Conservation (phyloP, 2,113 vertebrate genomes). For the Zingel zingel region DNA sequence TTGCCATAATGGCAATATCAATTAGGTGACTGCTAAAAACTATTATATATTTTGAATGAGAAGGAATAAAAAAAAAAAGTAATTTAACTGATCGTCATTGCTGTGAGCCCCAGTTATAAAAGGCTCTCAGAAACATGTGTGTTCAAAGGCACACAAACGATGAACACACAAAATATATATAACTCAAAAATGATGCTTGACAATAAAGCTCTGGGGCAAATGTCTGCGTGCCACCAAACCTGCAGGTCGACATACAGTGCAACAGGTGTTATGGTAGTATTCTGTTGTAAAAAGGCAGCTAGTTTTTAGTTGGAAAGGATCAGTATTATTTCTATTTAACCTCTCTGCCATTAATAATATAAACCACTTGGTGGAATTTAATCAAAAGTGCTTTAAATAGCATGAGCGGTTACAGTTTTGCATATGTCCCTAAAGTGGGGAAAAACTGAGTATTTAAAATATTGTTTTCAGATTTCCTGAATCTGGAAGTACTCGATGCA, state of each 20-base stretch:
- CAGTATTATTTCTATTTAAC: not conserved
- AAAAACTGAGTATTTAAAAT: not conserved
- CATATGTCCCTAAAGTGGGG: slow-evolving; percentile 5
- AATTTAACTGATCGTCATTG: not conserved
- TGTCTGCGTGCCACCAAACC: not conserved
- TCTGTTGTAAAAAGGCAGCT: not conserved
- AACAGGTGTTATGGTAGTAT: slow-evolving; percentile 14
- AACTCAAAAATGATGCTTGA: not conserved
- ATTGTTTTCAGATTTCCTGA: slow-evolving; percentile 4
- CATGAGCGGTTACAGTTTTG: slow-evolving; percentile 12
- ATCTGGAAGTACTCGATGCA: not conserved
- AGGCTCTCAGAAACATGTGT: not conserved
- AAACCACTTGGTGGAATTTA: slow-evolving; percentile 28
- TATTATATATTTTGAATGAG: not conserved
- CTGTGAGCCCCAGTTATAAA: not conserved
- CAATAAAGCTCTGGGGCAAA: not conserved
- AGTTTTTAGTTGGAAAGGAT: not conserved
- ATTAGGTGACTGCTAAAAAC: not conserved
- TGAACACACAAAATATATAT: not conserved
- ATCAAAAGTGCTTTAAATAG: slow-evolving; percentile 33
- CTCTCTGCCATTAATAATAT: not conserved
- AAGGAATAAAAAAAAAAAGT: not conserved
- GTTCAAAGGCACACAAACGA: not conserved
- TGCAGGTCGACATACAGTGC: not conserved
- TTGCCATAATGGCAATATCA: not conserved